Conservation (phyloP, 1,140 invertebrate species). For the Meloidogyne chitwoodi region DNA sequence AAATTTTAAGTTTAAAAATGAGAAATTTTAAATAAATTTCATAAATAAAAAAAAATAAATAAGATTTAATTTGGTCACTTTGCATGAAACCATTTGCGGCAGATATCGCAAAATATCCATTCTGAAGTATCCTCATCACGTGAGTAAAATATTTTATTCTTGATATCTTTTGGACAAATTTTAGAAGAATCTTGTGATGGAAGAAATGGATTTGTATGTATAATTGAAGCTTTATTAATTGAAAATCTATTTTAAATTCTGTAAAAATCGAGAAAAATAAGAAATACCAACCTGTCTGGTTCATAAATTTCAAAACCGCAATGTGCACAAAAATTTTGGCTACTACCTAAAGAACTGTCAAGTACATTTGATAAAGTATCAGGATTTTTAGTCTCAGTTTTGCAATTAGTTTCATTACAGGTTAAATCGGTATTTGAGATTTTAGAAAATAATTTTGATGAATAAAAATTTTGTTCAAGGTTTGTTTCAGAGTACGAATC, state of each 20-base stretch:
- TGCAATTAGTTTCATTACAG: neutral
- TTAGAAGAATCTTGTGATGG: neutral
- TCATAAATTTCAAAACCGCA: neutral
- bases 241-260: neutral
- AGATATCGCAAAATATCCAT: constrained; percentile 33
- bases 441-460: neutral
- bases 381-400: neutral
- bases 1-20: neutral
- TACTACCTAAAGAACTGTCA: neutral
- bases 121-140: neutral
- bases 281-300: neutral
- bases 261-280: neutral
- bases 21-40: neutral
- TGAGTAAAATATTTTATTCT: neutral
- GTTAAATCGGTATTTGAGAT: neutral
- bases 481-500: neutral
- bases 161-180: neutral
- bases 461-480: neutral
- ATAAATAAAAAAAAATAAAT: neutral
- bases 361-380: neutral
- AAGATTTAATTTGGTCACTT: constrained; percentile 60
- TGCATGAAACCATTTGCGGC: constrained; percentile 72
- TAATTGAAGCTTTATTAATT: neutral
- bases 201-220: neutral
- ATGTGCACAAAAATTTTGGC: neutral